A percentile compares a stretch with the other conserved stretches of the same genome.
phyloP scores from a whole-genome alignment of 2,113 vertebrate genomes.

The Sinocyclocheilus grahami region DNA sequence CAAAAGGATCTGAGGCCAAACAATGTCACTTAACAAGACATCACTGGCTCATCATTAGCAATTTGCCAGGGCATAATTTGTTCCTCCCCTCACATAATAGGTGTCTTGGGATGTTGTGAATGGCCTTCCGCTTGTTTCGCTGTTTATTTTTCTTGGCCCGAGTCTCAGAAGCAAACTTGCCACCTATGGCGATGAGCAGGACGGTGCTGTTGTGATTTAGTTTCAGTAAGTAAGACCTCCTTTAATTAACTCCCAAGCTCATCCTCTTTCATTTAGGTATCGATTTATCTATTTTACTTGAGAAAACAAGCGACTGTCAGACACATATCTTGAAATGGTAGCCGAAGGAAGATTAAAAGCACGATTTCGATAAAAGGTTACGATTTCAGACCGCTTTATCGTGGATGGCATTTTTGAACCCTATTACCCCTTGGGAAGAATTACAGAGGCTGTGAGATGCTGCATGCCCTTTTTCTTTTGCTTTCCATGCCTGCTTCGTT shows the following conservation, averaged over 20 bases:
- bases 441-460: too few species aligned
- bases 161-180: slow-evolving; percentile 75
- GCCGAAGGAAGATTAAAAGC: slow-evolving; percentile 16
- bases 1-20: slow-evolving; percentile 78
- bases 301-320: slow-evolving; percentile 3
- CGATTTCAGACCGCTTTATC: background rate
- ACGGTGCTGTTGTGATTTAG: background rate
- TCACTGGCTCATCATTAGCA: slow-evolving; percentile 83
- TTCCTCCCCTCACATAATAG: slow-evolving; percentile 77
- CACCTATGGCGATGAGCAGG: slow-evolving; percentile 64
- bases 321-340: background rate
- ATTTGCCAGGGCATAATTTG: slow-evolving; percentile 80
- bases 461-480: background rate
- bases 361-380: background rate
- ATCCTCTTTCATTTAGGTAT: slow-evolving; percentile 51
- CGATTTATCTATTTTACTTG: background rate
- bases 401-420: background rate
- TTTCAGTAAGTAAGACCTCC: slow-evolving; percentile 68
- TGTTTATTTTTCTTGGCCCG: slow-evolving; percentile 77
- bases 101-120: slow-evolving; percentile 73
- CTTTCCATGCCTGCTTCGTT: slow-evolving; percentile 4
- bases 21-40: slow-evolving; percentile 82
- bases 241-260: slow-evolving; percentile 77
- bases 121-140: slow-evolving; percentile 71
- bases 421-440: slow-evolving; percentile 2